Conservation (phyloP, 2,113 vertebrate genomes). For the Rhynchomys soricoides region DNA sequence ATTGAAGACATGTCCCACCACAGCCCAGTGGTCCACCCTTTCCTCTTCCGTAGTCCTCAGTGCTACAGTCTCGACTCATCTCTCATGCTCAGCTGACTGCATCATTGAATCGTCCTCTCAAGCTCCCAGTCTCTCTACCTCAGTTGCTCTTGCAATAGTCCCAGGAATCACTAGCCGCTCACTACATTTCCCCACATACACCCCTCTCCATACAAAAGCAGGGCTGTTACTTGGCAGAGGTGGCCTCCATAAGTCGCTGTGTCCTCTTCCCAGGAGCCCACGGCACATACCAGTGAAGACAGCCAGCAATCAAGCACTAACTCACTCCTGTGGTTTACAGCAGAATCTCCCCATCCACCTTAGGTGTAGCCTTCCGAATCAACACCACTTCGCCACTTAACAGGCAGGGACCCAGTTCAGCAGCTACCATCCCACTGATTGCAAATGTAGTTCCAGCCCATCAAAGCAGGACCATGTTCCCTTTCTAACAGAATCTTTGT, state of each 20-base stretch:
- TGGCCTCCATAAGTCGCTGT: not conserved
- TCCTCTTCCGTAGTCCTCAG: not conserved
- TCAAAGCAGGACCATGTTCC: not conserved
- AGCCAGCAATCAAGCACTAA: not conserved
- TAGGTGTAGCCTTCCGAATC: not conserved
- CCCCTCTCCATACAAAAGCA: not conserved
- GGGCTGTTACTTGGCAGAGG: not conserved
- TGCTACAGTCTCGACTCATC: accelerated
- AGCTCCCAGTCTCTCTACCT: not conserved
- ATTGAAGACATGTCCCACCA: not conserved
- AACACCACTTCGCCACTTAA: not conserved
- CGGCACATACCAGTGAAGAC: not conserved
- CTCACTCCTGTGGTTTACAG: not conserved
- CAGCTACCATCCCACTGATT: not conserved
- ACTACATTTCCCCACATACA: not conserved
- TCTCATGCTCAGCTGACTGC: not conserved
- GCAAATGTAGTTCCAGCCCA: not conserved
- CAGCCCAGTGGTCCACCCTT: not conserved
- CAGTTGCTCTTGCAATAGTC: not conserved
- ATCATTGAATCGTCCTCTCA: not conserved
- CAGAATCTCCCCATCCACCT: too few relatives aligned
- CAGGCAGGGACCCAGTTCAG: not conserved
- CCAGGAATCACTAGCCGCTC: not conserved
- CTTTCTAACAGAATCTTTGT: not conserved
- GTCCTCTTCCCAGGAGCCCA: not conserved